Evolutionary conservation across 2,113 vertebrate species (phyloP), one percentile per base, ranked within the genome.

Genomic region (Syrmaticus mikado): DNA sequence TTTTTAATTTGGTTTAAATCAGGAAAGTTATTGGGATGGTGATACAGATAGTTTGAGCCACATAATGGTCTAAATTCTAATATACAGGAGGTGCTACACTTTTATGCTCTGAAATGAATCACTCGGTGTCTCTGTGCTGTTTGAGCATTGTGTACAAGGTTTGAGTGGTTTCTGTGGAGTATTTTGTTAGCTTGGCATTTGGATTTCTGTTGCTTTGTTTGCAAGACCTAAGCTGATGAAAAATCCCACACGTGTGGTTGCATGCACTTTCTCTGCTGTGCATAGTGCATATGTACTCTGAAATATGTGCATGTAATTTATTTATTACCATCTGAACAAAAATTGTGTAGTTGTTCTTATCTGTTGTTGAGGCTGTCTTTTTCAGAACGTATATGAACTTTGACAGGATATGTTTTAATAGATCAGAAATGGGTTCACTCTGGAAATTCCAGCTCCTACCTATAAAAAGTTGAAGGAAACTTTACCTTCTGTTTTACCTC

Each of bases 301-400:
- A 52, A 72, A 50, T 82, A 45, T 61, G 19, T 36, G 28, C 28
- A 13, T 67, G 52, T 66, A 34, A 90, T 79, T 90, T 90, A 87
- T 89, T 96, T 95, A 88, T 82, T 84, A 50, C 24, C 48, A 50
- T 50, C 19, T 75, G 52, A 78, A 48, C 2, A 60, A 36, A 45
- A 60, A 64, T 45, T 67, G 30, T 68, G 52, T 19, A 60, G 17
- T 14, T n/a, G 18, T 89, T 93, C 34, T 89, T 52, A 60, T 93
- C 89, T 89, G 66, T 38, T 75, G 10, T 74, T 36, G 62, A 82
- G 58, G n/a, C 13, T 52, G 28, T 61, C 34, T 50, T 50, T 20
- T 75, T 43, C 82, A 71, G 58, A 58, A 41, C 84, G 38, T 72
- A 88, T 87, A 65, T 78, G 41, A 91, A 46, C 11, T 78, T 90